These are phyloP conservation scores for Strigops habroptila DNA, from an alignment of 2,113 vertebrate species.

Conservation along the genomic window DNA sequence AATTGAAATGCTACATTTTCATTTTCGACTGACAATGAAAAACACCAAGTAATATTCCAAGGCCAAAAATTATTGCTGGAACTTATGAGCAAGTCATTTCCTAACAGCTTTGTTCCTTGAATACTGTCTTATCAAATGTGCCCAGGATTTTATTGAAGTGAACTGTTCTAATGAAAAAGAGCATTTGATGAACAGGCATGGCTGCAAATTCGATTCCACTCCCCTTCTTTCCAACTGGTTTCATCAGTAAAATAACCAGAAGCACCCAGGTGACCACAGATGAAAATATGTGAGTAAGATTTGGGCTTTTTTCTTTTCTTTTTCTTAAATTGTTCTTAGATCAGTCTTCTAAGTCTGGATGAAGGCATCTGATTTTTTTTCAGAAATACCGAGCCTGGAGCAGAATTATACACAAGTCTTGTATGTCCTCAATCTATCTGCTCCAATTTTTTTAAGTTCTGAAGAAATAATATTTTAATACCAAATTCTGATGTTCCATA, in stretches of 20 bases:
- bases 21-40: slow-evolving; percentile 74
- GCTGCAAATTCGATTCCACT: slow-evolving; percentile 22
- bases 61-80: slow-evolving; percentile 71
- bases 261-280: slow-evolving; percentile 33
- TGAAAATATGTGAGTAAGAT: background rate
- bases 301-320: background rate
- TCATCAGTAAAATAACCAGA: slow-evolving; percentile 37
- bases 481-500: slow-evolving; percentile 47
- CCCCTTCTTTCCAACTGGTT: slow-evolving; percentile 1
- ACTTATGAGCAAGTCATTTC: slow-evolving; percentile 69
- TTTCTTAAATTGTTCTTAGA: background rate
- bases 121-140: slow-evolving; percentile 68
- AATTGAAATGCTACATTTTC: slow-evolving; percentile 76
- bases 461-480: slow-evolving; percentile 57
- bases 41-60: slow-evolving; percentile 68
- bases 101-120: slow-evolving; percentile 68
- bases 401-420: background rate
- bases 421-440: slow-evolving; percentile 55
- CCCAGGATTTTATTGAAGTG: slow-evolving; percentile 64
- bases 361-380: slow-evolving; percentile 4
- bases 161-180: slow-evolving; percentile 69
- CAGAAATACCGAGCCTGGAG: background rate
- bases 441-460: slow-evolving; percentile 49
- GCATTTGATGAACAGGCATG: slow-evolving; percentile 37
- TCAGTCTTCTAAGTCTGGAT: slow-evolving; percentile 35